Evolutionary conservation across 2,888 invertebrate genomes (phyloP).

Genomic region (Nomada flava): DNA sequence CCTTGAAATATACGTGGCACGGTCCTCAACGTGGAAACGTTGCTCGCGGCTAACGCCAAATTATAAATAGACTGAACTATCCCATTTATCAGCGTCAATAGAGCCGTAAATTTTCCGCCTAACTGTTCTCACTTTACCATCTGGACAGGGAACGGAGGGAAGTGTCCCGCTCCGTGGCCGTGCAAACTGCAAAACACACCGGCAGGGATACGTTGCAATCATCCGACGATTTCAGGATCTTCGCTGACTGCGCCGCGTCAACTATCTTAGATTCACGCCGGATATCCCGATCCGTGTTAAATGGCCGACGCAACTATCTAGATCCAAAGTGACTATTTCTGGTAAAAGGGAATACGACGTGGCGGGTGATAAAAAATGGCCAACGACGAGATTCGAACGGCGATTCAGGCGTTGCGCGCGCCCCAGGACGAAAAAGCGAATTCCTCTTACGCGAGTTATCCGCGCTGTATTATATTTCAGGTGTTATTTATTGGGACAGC

Average conservation of each 20-base stretch:
- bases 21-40: constrained; percentile 1
- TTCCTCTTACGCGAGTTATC: constrained; percentile 51
- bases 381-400: constrained; percentile 6
- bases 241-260: constrained; percentile 44
- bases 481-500: constrained; percentile 50
- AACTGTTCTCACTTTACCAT: constrained; percentile 68
- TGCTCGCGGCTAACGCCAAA: constrained; percentile 52
- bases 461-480: constrained; percentile 52
- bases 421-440: constrained; percentile 31
- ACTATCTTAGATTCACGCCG: constrained; percentile 53
- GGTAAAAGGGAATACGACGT: constrained; percentile 16
- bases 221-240: constrained; percentile 57
- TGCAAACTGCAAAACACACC: background rate
- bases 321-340: constrained; percentile 56
- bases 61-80: constrained; percentile 69
- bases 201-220: constrained; percentile 46
- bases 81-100: constrained; percentile 68
- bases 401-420: constrained; percentile 19
- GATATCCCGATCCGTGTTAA: constrained; percentile 52
- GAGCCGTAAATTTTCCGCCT: constrained; percentile 68
- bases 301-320: constrained; percentile 54
- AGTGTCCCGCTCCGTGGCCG: constrained; percentile 9
- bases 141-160: constrained; percentile 32
- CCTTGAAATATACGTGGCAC: constrained; percentile 20
- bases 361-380: constrained; percentile 9